These are phyloP conservation scores for Synergus umbraculus DNA, from an alignment of 2,888 invertebrate genomes.

Conservation along the genomic window DNA sequence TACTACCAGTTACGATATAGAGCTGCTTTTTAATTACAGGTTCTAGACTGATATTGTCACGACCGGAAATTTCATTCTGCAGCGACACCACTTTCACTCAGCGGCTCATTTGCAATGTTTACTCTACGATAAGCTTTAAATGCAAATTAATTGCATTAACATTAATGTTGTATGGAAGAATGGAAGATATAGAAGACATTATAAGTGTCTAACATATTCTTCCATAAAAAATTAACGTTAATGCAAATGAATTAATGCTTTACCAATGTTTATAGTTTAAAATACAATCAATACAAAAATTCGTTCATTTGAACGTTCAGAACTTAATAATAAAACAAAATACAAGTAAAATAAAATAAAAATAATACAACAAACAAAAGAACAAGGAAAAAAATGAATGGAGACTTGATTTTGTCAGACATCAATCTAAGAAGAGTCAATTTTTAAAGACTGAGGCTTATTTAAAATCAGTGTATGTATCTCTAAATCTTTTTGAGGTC, in stretches of 20 bases:
- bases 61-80: constrained; percentile 20
- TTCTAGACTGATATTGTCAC: constrained; percentile 28
- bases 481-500: not conserved
- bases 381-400: not conserved
- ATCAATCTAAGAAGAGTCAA: not conserved
- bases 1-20: constrained; percentile 14
- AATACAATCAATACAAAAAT: too few species aligned
- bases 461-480: not conserved
- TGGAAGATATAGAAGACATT: too few species aligned
- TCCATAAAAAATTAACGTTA: too few species aligned
- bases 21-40: constrained; percentile 27
- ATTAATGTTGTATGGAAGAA: too few species aligned
- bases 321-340: too few species aligned
- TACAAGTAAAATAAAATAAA: too few species aligned
- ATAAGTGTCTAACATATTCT: too few species aligned
- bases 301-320: too few species aligned
- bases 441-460: not conserved
- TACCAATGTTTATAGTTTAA: too few species aligned
- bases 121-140: not conserved
- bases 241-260: too few species aligned
- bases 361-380: not conserved
- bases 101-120: not conserved
- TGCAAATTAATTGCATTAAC: not conserved
- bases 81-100: constrained; percentile 24
- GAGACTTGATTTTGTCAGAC: not conserved